Evolutionary conservation across 2,113 vertebrate species (phyloP).

Genomic region (Xenopus tropicalis): DNA sequence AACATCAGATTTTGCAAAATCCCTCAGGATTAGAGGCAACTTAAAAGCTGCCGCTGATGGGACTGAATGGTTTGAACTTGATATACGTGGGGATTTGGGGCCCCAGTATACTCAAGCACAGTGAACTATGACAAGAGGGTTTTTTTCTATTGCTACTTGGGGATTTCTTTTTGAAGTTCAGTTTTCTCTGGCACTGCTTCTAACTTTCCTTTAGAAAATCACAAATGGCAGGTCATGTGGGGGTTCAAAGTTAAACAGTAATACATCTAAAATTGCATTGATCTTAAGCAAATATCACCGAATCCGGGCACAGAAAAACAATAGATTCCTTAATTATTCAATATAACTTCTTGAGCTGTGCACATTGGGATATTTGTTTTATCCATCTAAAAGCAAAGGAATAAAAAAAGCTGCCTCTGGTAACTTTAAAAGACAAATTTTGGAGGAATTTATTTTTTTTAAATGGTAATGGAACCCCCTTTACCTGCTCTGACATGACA

Average conservation of each 20-base stretch:
- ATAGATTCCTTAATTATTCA: too few relatives aligned
- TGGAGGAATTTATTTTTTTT: too few relatives aligned
- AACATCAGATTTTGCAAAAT: slow-evolving; percentile 26
- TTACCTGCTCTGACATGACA: too few relatives aligned
- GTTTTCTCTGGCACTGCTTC: slow-evolving; percentile 17
- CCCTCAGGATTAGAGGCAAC: slow-evolving; percentile 7
- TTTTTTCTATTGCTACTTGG: slow-evolving; percentile 22
- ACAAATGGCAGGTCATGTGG: slow-evolving; percentile 35
- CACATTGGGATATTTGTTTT: too few relatives aligned
- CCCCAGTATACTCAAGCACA: slow-evolving; percentile 27
- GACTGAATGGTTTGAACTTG: slow-evolving; percentile 18
- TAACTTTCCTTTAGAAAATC: slow-evolving; percentile 12
- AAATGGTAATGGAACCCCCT: too few relatives aligned
- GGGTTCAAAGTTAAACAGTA: slow-evolving; percentile 29
- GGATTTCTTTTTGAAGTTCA: slow-evolving; percentile 32
- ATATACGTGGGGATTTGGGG: slow-evolving; percentile 26
- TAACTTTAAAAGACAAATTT: too few relatives aligned
- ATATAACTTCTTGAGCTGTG: too few relatives aligned
- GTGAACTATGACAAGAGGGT: slow-evolving; percentile 26
- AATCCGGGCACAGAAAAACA: slow-evolving; percentile 7
- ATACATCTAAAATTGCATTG: slow-evolving; percentile 25
- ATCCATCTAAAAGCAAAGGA: too few relatives aligned
- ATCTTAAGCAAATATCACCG: slow-evolving; percentile 28
- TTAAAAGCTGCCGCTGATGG: slow-evolving; percentile 13
- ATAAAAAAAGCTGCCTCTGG: too few relatives aligned